Evolutionary conservation across 2,797 vertebrate genomes (phyloP).

Genomic region (Lophotriccus pileatus): DNA sequence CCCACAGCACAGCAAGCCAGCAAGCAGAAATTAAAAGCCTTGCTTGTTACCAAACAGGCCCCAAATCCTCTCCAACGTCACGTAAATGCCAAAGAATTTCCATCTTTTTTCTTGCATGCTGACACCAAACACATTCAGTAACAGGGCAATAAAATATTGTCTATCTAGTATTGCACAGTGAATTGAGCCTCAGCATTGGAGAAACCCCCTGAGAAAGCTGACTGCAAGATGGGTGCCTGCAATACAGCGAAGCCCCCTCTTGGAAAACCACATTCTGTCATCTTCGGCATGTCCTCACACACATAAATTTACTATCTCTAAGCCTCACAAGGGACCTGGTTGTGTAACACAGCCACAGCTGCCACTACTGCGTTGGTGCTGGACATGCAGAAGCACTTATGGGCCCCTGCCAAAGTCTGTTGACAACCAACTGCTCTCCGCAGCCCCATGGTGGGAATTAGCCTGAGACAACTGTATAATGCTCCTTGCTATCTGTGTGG

Average conservation of each 20-base stretch:
- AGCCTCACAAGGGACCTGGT: neutral
- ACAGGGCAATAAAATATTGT: neutral
- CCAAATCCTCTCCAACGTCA: neutral
- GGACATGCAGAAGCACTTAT: neutral
- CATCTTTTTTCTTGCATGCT: neutral
- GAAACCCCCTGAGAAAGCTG: neutral
- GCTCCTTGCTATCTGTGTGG: neutral
- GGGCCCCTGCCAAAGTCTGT: neutral
- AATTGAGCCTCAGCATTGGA: neutral
- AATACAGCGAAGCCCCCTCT: neutral
- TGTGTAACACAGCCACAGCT: neutral
- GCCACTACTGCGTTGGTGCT: neutral
- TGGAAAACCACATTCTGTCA: neutral
- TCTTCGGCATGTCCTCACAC: neutral
- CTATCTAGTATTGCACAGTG: neutral
- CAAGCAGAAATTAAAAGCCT: neutral
- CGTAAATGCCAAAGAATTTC: neutral
- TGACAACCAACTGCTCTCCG: neutral
- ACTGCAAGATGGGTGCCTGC: neutral
- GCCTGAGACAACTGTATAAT: neutral
- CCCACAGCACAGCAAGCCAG: neutral
- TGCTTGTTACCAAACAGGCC: neutral
- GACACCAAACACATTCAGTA: neutral
- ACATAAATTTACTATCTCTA: neutral
- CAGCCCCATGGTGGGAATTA: neutral